Base-by-base conservation (phyloP, 2,888 invertebrate genomes). In the Saturnia japonica region DNA sequence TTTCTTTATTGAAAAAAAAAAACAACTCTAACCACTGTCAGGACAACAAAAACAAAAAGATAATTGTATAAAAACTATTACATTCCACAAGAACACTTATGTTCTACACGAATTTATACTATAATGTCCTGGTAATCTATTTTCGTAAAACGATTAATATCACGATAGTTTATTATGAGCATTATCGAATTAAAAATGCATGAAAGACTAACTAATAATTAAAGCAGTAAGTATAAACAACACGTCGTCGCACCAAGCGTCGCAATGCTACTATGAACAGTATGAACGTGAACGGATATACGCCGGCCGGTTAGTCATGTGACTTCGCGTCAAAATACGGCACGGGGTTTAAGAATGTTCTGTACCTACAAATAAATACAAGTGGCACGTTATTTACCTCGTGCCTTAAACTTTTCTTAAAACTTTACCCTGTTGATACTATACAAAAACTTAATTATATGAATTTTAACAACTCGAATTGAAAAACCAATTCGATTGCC, bases 251-350 rank as follows among this genome's bases (percentile, higher is more conserved):
- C 78, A 70, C 78, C 72, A 54, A 73, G 82, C 81, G 81, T 81
- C 79, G 79, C 83, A 82, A 84, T 78, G 77, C 79, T 82, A 81
- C 79, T 87, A 79, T 88, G 88, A n/a, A n/a, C n/a, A n/a, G n/a
- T n/a, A n/a, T n/a, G 88, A 80, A 72, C 75, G 75, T 72, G 76
- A 76, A 74, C 75, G 77, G 77, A 75, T 78, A 75, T 79, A 78
- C 77, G 84, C 89, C 88, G 88, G 88, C 86, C 85, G 85, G 84
- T 76, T 72, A 74, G 81, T 91, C 88, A 88, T 89, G 88, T 92
- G 91, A 90, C 75, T 73, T 75, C 76, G 76, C 72, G 83, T 87
- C 87, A 89, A 91, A 89, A 89, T 88, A 90, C 81, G 83, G 84
- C 80, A 83, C 82, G 78, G 82, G 75, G 84, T 80, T 54, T 12